Percentiles rank a stretch among this genome's conserved stretches.
phyloP scores from a whole-genome alignment of 2,797 vertebrate species.

The Megaceryle alcyon region DNA sequence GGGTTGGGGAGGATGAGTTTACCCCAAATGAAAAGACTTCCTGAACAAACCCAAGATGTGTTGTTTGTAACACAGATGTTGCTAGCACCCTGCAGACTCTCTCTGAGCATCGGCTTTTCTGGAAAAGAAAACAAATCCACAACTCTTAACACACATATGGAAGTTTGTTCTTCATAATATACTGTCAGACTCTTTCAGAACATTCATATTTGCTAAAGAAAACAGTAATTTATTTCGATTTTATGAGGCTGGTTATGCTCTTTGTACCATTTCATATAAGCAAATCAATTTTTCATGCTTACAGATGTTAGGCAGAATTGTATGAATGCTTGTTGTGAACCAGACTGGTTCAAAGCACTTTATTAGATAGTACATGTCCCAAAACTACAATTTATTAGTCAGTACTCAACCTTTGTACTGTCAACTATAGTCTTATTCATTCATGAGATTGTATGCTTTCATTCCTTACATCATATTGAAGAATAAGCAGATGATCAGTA shows the following conservation, averaged over 20 bases:
- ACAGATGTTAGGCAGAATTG: not conserved
- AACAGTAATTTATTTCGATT: constrained; percentile 45
- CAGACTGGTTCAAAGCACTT: not conserved
- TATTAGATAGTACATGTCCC: not conserved
- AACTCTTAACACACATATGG: not conserved
- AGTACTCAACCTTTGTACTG: not conserved
- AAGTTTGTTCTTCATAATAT: constrained; percentile 2
- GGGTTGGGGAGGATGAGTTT: not conserved
- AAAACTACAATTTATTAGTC: not conserved
- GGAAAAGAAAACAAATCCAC: constrained; percentile 36
- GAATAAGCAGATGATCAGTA: constrained; percentile 20
- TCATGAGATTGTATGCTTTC: not conserved
- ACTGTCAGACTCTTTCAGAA: constrained; percentile 2
- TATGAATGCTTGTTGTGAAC: constrained; percentile 10
- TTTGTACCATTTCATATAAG: constrained; percentile 15
- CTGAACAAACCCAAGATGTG: not conserved
- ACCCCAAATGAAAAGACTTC: not conserved
- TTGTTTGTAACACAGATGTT: not conserved
- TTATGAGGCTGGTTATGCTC: constrained; percentile 19
- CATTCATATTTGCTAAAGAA: constrained; percentile 5
- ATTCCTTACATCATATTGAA: constrained; percentile 24
- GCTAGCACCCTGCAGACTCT: not conserved
- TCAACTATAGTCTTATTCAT: not conserved
- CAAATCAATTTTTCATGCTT: constrained; percentile 43
- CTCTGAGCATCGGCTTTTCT: constrained; percentile 9